Percentiles rank a stretch among this genome's conserved stretches.
Evolutionary conservation across 2,888 invertebrate genomes (phyloP).

Genomic region (Ceratothoa steindachneri): DNA sequence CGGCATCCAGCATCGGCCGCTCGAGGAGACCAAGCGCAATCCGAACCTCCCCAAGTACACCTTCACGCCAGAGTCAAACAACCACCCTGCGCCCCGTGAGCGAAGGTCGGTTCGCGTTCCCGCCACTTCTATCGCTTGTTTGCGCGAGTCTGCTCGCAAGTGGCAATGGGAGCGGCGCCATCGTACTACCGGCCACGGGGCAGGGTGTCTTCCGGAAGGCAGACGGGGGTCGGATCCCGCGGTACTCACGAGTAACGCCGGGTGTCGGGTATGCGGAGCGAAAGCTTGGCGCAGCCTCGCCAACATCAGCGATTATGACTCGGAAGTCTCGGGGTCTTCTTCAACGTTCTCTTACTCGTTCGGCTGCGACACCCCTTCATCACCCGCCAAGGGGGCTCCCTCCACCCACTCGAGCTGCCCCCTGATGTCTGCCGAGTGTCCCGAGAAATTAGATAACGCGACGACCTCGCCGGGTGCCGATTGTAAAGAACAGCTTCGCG

Average conservation of each 20-base stretch:
- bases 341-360: background rate
- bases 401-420: background rate
- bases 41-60: constrained; percentile 44
- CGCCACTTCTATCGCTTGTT: constrained; percentile 24
- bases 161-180: constrained; percentile 14
- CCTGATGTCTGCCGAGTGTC: background rate
- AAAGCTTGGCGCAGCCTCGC: constrained; percentile 38
- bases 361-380: background rate
- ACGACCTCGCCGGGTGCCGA: background rate
- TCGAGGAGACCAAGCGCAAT: constrained; percentile 35
- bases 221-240: constrained; percentile 30
- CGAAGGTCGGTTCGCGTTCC: constrained; percentile 25
- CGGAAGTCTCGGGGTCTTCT: background rate
- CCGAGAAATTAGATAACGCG: background rate
- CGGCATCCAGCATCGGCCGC: constrained; percentile 34
- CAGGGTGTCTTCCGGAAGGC: constrained; percentile 25
- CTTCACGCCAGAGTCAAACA: constrained; percentile 36
- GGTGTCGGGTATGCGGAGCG: constrained; percentile 30
- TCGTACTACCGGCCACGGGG: constrained; percentile 32
- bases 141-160: constrained; percentile 19
- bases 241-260: constrained; percentile 25
- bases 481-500: background rate
- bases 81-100: constrained; percentile 21
- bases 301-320: constrained; percentile 22
- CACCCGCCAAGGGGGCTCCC: background rate